Conservation (phyloP, 1,140 invertebrate species). For the Harlomillsia oculata region DNA sequence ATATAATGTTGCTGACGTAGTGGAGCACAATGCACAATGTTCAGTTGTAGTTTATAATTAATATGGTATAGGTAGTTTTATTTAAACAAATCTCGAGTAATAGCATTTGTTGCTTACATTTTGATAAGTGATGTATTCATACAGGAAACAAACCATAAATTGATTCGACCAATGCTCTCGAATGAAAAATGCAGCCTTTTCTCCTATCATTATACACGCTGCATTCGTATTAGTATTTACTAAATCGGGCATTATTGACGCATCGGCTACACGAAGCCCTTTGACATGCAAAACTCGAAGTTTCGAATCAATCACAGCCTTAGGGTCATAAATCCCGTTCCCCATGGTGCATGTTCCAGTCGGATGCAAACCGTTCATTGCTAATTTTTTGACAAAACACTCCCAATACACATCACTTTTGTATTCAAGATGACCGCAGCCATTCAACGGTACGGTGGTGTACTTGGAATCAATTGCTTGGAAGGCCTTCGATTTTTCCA, state of each 20-base stretch:
- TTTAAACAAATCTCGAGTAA: neutral
- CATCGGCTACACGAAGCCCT: conserved; percentile 14
- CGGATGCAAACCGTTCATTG: conserved; percentile 65
- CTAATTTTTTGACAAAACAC: conserved; percentile 56
- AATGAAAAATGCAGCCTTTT: conserved; percentile 69
- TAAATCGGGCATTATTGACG: conserved; percentile 10
- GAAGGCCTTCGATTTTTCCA: neutral
- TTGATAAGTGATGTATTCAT: neutral
- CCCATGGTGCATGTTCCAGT: conserved; percentile 81
- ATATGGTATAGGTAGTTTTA: too few relatives aligned
- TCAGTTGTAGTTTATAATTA: too few relatives aligned
- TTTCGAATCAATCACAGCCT: conserved; percentile 49
- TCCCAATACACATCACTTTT: conserved; percentile 61
- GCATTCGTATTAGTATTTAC: conserved; percentile 15
- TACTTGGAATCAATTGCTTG: neutral
- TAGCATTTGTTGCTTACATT: neutral
- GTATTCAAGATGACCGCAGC: conserved; percentile 53
- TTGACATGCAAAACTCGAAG: conserved; percentile 38
- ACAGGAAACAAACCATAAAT: neutral
- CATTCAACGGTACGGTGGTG: conserved; percentile 41
- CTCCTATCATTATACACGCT: conserved; percentile 58
- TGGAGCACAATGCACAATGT: too few relatives aligned
- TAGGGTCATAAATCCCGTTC: conserved; percentile 48
- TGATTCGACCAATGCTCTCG: conserved; percentile 36
- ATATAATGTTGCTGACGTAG: too few relatives aligned